phyloP scores from a whole-genome alignment of 2,113 vertebrate genomes.

The Notiomystis cincta region DNA sequence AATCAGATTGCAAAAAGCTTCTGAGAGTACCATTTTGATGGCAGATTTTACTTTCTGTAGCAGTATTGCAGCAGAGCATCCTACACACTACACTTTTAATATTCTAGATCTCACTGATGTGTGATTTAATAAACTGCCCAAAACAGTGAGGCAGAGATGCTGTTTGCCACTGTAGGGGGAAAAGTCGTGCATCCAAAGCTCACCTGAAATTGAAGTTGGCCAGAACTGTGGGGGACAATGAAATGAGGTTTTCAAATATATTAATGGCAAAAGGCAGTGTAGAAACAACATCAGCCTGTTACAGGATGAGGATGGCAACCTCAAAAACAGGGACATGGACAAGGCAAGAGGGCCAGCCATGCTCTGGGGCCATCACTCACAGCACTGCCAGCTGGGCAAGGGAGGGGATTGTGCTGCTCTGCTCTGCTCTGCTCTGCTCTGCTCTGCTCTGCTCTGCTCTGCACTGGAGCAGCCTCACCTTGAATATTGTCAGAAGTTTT shows the following conservation, averaged over 20 bases:
- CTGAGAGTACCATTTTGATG: neutral
- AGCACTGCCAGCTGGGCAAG: rapidly evolving
- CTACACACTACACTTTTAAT: neutral
- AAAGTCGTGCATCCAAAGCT: rapidly evolving
- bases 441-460: neutral
- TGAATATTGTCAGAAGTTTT: neutral
- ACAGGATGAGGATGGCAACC: too few relatives aligned
- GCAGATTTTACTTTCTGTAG: neutral
- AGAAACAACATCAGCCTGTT: neutral
- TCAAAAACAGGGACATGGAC: neutral
- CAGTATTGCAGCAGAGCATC: neutral
- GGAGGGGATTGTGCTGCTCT: neutral
- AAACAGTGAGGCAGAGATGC: neutral
- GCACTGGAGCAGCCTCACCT: neutral
- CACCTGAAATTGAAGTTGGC: neutral
- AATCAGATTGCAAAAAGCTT: neutral
- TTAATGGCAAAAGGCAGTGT: neutral
- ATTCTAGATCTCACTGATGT: neutral
- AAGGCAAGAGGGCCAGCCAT: neutral
- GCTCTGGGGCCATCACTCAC: neutral
- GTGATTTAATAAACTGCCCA: neutral
- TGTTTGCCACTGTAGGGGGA: neutral
- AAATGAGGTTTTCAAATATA: neutral
- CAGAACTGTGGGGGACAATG: neutral
- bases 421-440: neutral